phyloP scores from a whole-genome alignment of 2,888 invertebrate species.

The Thymelicus acteon region DNA sequence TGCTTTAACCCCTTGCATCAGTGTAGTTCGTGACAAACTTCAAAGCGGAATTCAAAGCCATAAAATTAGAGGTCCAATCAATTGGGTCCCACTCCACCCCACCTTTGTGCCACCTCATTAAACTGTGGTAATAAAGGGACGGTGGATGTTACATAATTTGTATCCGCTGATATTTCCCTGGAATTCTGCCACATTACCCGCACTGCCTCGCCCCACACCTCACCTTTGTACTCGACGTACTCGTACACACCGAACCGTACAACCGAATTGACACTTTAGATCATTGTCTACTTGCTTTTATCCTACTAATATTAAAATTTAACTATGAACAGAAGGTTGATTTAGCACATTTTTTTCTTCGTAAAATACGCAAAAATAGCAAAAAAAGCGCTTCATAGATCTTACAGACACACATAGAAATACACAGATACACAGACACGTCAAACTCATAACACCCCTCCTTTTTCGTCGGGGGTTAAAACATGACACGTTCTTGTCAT shows the following conservation, averaged over 20 bases:
- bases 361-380: no score
- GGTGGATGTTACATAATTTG: constrained; percentile 50
- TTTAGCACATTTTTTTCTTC: no score
- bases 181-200: constrained; percentile 46
- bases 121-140: constrained; percentile 46
- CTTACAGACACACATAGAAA: no score
- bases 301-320: no score
- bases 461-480: no score
- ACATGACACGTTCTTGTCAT: no score
- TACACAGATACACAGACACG: no score
- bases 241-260: constrained; percentile 39
- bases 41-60: background rate
- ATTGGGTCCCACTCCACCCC: constrained; percentile 21
- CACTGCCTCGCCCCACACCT: constrained; percentile 34
- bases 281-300: background rate
- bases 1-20: no score
- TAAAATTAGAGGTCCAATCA: background rate
- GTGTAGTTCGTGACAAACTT: no score
- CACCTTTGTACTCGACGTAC: constrained; percentile 37
- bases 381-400: no score
- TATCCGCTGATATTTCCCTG: constrained; percentile 50
- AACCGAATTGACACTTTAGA: constrained; percentile 1
- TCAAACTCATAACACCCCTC: no score
- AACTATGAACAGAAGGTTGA: no score
- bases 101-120: constrained; percentile 44